These are phyloP conservation scores for Gortyna flavago DNA, from an alignment of 2,888 invertebrate species.

Conservation along the genomic window DNA sequence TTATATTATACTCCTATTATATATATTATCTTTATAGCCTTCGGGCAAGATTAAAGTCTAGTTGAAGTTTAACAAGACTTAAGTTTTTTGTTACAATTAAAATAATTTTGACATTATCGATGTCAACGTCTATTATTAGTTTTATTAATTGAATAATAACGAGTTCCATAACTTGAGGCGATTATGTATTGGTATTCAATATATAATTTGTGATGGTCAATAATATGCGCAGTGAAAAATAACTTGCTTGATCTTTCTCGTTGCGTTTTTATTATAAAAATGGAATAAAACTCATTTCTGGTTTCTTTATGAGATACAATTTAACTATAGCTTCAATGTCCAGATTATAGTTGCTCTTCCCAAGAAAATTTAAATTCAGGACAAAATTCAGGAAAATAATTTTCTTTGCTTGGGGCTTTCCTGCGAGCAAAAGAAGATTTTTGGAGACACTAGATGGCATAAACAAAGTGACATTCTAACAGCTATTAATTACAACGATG, in stretches of 20 bases:
- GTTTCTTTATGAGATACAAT: not conserved
- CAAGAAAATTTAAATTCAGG: not conserved
- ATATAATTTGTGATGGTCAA: not conserved
- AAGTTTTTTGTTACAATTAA: slow-evolving; percentile 39
- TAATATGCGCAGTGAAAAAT: slow-evolving; percentile 15
- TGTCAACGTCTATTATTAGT: not conserved
- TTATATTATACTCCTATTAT: not conserved
- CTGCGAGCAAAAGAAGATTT: not conserved
- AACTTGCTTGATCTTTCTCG: not conserved
- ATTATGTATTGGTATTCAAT: slow-evolving; percentile 12
- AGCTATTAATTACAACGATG: not conserved
- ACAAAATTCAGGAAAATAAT: not conserved
- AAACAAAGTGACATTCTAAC: not conserved
- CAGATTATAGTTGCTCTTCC: not conserved
- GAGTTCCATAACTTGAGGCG: not conserved
- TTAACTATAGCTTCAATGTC: not conserved
- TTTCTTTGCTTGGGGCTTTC: not conserved
- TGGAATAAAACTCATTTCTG: not conserved
- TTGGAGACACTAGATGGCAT: not conserved
- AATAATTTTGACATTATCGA: slow-evolving; percentile 44
- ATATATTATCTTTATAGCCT: slow-evolving; percentile 1
- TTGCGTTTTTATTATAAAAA: not conserved
- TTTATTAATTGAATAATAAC: slow-evolving; percentile 33
- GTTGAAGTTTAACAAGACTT: not conserved
- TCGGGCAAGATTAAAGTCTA: slow-evolving; percentile 7